Evolutionary conservation across 2,888 invertebrate species (phyloP), one percentile per base, ranked within the genome.

Genomic region (Philopedon plagiatum): DNA sequence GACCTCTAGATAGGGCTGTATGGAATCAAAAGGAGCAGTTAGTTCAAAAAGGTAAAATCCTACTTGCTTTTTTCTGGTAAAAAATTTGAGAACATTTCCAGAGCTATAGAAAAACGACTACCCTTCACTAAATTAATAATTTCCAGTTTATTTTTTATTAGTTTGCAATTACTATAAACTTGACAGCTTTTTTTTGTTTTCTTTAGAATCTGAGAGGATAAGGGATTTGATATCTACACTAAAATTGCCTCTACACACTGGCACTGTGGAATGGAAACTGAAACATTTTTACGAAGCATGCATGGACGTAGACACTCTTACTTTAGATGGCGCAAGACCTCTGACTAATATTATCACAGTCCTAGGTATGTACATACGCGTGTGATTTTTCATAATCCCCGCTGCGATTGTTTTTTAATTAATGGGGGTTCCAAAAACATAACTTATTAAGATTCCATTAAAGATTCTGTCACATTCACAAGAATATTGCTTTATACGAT

Each of bases 231-330:
- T 89, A 21, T 84, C 87, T 15, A 88, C 88, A 1, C 80, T 88
- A 75, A 84, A 86, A n/a, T 80, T 85, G 61, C 85, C 86, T 1
- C 71, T 85, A n/a, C 85, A 84, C 58, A 80, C 83, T 3, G 84
- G 86, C 46, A 83, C 86, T 3, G 83, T 89, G 4, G 86, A 88
- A 75, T 87, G 88, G 86, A 90, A 90, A 80, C 78, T 90, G 76
- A 89, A 89, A 78, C 84, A 87, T 75, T 87, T 90, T 76, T 90
- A 90, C 81, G 87, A 88, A 68, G 88, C 89, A 0, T 90, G 90
- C 77, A 84, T 88, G 82, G 85, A 86, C 8, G 81, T 87, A 34
- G 87, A 88, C 72, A 85, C 85, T 69, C 83, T 89, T 29, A 87
- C 87, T 76, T 80, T 84, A 19, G 88, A 88, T 58, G 81, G 82